phyloP scores from a whole-genome alignment of 1,140 invertebrate genomes.

The Charaxes varanes region DNA sequence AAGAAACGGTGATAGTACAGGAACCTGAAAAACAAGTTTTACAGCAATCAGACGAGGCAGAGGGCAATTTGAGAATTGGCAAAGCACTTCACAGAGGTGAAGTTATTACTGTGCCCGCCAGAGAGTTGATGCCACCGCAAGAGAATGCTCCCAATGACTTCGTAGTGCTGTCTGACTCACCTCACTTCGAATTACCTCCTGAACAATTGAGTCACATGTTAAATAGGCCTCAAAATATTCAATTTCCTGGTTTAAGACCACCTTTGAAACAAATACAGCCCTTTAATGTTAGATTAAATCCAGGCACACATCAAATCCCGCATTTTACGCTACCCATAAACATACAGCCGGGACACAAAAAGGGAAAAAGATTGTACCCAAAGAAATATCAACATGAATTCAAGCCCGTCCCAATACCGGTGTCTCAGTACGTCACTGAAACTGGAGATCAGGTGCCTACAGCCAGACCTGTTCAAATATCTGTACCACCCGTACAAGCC shows the following conservation, averaged over 20 bases:
- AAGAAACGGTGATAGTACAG: slow-evolving; percentile 17
- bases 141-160: slow-evolving; percentile 33
- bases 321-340: slow-evolving; percentile 13
- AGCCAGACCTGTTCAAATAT: slow-evolving; percentile 41
- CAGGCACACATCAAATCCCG: slow-evolving; percentile 6
- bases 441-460: slow-evolving; percentile 29
- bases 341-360: slow-evolving; percentile 28
- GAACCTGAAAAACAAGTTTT: slow-evolving; percentile 17
- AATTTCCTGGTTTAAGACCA: background rate
- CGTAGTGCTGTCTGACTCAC: slow-evolving; percentile 22
- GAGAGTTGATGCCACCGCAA: slow-evolving; percentile 32
- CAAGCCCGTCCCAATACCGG: slow-evolving; percentile 52
- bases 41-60: slow-evolving; percentile 11
- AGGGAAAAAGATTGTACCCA: slow-evolving; percentile 52
- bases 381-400: slow-evolving; percentile 50
- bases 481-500: slow-evolving; percentile 26
- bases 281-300: slow-evolving; percentile 1
- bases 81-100: slow-evolving; percentile 23
- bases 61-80: slow-evolving; percentile 24
- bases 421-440: slow-evolving; percentile 39
- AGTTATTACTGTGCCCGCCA: slow-evolving; percentile 29
- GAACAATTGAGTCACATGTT: slow-evolving; percentile 25
- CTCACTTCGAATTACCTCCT: slow-evolving; percentile 31
- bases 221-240: slow-evolving; percentile 3
- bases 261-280: background rate